These are phyloP conservation scores for Thumatha senex DNA, from an alignment of 2,888 invertebrate species.

Conservation along the genomic window DNA sequence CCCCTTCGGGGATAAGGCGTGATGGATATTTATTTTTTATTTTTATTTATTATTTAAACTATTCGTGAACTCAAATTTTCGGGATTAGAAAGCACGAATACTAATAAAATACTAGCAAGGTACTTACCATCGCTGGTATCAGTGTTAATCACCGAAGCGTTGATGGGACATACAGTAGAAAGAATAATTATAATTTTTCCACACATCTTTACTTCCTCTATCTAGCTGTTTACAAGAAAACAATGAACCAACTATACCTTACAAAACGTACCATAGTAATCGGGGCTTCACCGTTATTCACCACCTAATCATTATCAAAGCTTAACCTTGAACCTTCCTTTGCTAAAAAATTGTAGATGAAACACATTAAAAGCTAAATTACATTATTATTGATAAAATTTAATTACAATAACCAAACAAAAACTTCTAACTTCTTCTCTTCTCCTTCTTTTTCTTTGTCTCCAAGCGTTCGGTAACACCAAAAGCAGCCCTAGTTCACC, in stretches of 20 bases:
- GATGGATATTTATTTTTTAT: no score
- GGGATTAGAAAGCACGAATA: no score
- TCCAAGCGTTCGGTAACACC: no score
- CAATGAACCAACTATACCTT: no score
- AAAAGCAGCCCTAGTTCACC: no score
- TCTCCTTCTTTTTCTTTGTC: no score
- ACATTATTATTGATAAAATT: no score
- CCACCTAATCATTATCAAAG: neutral
- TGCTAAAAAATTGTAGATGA: neutral
- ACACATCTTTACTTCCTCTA: conserved; percentile 1
- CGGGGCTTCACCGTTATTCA: neutral
- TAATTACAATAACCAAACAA: no score
- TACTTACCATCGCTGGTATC: conserved; percentile 4
- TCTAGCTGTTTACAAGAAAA: neutral
- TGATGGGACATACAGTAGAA: conserved; percentile 4
- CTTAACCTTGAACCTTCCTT: neutral
- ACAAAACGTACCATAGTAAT: neutral
- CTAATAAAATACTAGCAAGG: neutral
- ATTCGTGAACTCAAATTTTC: no score
- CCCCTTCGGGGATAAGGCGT: no score
- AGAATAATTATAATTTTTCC: conserved; percentile 4
- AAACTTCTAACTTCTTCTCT: no score
- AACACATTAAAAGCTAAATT: neutral
- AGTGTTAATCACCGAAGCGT: conserved; percentile 12
- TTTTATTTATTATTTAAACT: no score